Evolutionary conservation across 2,888 invertebrate genomes (phyloP).

Genomic region (Cerastis rubricosa): DNA sequence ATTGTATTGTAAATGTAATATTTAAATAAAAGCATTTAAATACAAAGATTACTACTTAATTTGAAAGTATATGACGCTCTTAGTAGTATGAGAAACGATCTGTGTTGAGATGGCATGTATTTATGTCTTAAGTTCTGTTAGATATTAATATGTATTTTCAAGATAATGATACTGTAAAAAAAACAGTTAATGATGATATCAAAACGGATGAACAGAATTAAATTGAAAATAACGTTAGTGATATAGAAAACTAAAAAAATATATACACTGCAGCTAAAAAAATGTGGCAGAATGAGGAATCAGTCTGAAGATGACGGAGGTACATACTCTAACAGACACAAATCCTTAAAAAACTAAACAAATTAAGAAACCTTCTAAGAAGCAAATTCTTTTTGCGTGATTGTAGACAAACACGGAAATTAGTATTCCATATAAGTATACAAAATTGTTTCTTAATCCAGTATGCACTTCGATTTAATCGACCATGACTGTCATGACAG

Average conservation of each 20-base stretch:
- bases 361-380: slow-evolving; percentile 19
- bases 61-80: slow-evolving; percentile 37
- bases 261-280: neutral
- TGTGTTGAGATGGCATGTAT: slow-evolving; percentile 17
- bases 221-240: neutral
- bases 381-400: slow-evolving; percentile 5
- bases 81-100: slow-evolving; percentile 6
- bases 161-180: neutral
- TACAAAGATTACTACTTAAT: slow-evolving; percentile 62
- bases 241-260: neutral
- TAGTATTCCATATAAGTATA: slow-evolving; percentile 28
- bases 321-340: neutral
- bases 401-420: slow-evolving; percentile 34
- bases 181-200: neutral
- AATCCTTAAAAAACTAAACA: slow-evolving; percentile 4
- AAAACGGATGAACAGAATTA: neutral
- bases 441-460: slow-evolving; percentile 42
- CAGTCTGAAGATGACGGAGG: neutral
- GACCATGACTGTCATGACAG: slow-evolving; percentile 42
- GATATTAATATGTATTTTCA: neutral
- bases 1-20: slow-evolving; percentile 62
- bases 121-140: neutral
- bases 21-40: slow-evolving; percentile 63
- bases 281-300: neutral
- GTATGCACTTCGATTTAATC: slow-evolving; percentile 47